Base-by-base conservation (phyloP, 2,113 vertebrate species). In the Tichodroma muraria region DNA sequence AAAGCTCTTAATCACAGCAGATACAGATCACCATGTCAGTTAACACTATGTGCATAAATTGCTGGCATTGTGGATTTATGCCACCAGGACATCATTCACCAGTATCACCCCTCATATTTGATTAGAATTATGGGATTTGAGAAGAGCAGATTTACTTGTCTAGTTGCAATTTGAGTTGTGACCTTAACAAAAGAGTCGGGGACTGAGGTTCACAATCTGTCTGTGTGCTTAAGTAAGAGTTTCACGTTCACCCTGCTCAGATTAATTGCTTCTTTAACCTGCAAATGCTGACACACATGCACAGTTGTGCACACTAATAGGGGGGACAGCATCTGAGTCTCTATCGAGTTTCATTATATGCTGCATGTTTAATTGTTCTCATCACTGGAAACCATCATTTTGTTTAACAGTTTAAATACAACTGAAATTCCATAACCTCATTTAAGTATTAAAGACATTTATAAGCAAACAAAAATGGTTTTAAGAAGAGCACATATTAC, bases 181-280 rank as follows among this genome's bases (percentile, higher is more conserved):
- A 93, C 70, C 59, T 61, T 88, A 89, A 83, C 27, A 27, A 92
- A 85, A 64, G 79, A 63, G 72, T 49, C 35, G 0, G 28, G 38
- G 40, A 52, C 68, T 42, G 5, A 81, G 28, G 45, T 54, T 95
- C 57, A 53, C 50, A 52, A 56, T 86, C 89, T 91, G 69, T 80
- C 35, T 11, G 40, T n/a, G 5, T 49, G 69, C 81, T 90, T 97
- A 95, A 96, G 89, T n/a, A 96, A 89, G 42, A 95, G 89, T 68
- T 93, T 96, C 97, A 97, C 86, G 30, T 97, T 96, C 90, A 63
- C 82, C 49, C 93, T 94, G 91, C 93, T 97, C 78, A 95, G 80
- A 94, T 95, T 97, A 98, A 97, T 97, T 94, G 92, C 93, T 96
- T 77, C 97, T 97, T 96, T 97, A 96, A 96, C 96, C 91, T 94